Percentiles rank a stretch among this genome's conserved stretches.
phyloP scores from a whole-genome alignment of 2,113 vertebrate species.

The Poecilia latipinna region DNA sequence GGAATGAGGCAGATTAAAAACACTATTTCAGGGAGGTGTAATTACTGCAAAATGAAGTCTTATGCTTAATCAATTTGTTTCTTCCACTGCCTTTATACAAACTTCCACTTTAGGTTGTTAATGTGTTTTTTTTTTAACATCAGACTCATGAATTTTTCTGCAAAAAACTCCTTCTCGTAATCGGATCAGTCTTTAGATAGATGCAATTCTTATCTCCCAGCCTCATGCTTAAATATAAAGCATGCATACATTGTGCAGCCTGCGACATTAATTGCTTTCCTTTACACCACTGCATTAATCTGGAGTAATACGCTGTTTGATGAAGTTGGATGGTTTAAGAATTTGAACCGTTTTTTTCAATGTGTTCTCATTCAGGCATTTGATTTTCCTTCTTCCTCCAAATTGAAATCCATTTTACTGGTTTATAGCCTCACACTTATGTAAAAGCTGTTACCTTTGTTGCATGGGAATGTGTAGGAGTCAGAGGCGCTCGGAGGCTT shows the following conservation, averaged over 20 bases:
- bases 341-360: constrained; percentile 15
- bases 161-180: neutral
- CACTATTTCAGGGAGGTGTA: neutral
- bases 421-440: constrained; percentile 17
- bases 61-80: constrained; percentile 1
- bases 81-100: neutral
- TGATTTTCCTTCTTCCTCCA: constrained; percentile 32
- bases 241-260: neutral
- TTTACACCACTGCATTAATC: neutral
- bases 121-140: neutral
- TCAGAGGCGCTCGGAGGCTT: constrained; percentile 19
- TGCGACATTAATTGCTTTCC: neutral
- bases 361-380: neutral
- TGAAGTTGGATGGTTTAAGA: constrained; percentile 11
- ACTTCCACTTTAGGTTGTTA: neutral
- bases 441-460: constrained; percentile 9
- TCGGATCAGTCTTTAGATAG: neutral
- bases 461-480: constrained; percentile 14
- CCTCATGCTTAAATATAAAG: neutral
- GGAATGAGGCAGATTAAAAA: constrained; percentile 24
- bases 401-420: constrained; percentile 11
- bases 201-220: neutral
- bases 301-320: neutral
- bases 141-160: neutral
- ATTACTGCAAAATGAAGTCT: constrained; percentile 12